Percentiles rank a stretch among this genome's conserved stretches.
phyloP scores from a whole-genome alignment of 2,797 vertebrate genomes.

The Gymnoscopelus microlampas region DNA sequence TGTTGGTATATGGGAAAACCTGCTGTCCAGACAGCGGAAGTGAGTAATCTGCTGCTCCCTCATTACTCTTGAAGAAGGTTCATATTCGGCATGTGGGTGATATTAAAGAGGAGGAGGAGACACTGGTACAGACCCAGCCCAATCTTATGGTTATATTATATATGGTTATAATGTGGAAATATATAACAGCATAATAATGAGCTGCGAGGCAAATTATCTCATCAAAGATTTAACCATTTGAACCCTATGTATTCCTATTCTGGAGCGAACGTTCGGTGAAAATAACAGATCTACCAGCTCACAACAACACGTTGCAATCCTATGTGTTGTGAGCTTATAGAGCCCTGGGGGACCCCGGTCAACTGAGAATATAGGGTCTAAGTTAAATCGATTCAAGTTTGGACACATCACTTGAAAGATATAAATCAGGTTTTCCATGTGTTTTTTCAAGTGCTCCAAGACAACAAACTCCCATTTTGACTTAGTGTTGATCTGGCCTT shows the following conservation, averaged over 20 bases:
- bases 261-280: no score
- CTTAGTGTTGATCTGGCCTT: neutral
- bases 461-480: neutral
- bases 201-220: neutral
- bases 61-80: constrained; percentile 65
- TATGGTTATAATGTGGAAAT: neutral
- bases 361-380: no score
- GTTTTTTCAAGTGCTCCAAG: constrained; percentile 6
- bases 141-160: neutral
- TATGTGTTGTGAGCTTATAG: no score
- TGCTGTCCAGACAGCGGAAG: constrained; percentile 73
- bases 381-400: neutral
- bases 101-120: constrained; percentile 65
- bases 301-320: no score
- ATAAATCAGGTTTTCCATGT: neutral
- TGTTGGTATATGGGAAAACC: constrained; percentile 57
- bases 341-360: no score
- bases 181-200: constrained; percentile 4
- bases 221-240: no score
- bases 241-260: no score
- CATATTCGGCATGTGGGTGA: constrained; percentile 74
- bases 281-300: no score
- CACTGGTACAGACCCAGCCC: constrained; percentile 31
- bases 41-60: constrained; percentile 61
- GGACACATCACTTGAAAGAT: neutral